Conservation (phyloP, 2,888 invertebrate species). For the Microctonus hyperodae region DNA sequence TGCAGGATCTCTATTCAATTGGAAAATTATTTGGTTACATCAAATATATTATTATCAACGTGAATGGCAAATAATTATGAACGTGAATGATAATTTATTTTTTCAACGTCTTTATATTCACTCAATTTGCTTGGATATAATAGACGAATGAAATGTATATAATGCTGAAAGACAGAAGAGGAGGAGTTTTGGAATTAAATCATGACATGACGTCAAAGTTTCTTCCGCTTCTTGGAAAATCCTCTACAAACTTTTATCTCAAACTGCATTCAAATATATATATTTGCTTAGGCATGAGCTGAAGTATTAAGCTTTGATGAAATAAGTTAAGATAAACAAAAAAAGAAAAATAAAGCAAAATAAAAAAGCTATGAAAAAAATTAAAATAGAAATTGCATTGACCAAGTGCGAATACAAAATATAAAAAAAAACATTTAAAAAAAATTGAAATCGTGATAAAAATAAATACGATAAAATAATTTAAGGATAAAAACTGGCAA, state of each 20-base stretch:
- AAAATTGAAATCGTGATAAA: too few species aligned
- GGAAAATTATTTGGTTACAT: too few species aligned
- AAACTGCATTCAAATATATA: background rate
- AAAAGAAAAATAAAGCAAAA: background rate
- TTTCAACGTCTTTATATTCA: too few species aligned
- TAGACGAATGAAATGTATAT: background rate
- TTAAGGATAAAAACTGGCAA: slow-evolving; percentile 23
- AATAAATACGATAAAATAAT: slow-evolving; percentile 20
- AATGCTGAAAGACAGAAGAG: background rate
- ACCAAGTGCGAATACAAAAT: background rate
- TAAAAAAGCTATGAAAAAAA: background rate
- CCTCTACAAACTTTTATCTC: background rate
- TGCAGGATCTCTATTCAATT: too few species aligned
- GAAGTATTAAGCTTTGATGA: background rate
- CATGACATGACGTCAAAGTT: background rate
- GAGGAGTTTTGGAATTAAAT: background rate
- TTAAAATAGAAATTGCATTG: background rate
- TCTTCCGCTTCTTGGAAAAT: background rate
- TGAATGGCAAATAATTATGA: too few species aligned
- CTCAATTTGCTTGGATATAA: too few species aligned
- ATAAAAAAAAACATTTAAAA: background rate
- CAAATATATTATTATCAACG: too few species aligned
- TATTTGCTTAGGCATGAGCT: background rate
- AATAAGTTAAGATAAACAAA: too few species aligned
- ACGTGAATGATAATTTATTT: too few species aligned